Evolutionary conservation across 2,888 invertebrate genomes (phyloP).

Genomic region (Epirrita christyi): DNA sequence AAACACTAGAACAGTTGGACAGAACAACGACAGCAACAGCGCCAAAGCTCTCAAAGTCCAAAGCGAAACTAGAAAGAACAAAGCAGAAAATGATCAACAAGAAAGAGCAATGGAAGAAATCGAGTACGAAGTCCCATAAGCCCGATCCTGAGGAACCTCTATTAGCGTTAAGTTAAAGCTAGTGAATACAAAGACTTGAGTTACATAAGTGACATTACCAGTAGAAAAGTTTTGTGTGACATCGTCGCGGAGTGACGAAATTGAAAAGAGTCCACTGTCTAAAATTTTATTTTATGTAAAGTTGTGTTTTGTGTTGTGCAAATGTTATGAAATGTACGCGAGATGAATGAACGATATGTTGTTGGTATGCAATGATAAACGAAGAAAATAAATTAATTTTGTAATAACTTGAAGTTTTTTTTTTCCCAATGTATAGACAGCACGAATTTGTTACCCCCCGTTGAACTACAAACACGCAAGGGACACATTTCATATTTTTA

Average conservation of each 20-base stretch:
- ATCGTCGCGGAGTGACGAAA: conserved; percentile 53
- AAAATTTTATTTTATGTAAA: conserved; percentile 58
- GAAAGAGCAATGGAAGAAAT: conserved; percentile 78
- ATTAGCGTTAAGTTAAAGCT: conserved; percentile 87
- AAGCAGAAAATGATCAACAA: conserved; percentile 72
- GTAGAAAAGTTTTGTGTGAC: conserved; percentile 56
- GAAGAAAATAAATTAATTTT: conserved; percentile 75
- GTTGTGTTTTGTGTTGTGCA: conserved; percentile 56
- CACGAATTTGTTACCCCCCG: too few relatives aligned
- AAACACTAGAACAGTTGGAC: conserved; percentile 90
- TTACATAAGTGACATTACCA: conserved; percentile 69
- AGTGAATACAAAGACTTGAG: conserved; percentile 75
- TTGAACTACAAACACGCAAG: too few relatives aligned
- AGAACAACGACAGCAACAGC: conserved; percentile 68
- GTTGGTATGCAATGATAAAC: conserved; percentile 49
- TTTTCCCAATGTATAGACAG: conserved; percentile 17
- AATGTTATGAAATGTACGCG: conserved; percentile 43
- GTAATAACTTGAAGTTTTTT: conserved; percentile 48
- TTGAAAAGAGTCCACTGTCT: conserved; percentile 65
- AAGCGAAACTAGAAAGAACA: conserved; percentile 86
- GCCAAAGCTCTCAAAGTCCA: conserved; percentile 84
- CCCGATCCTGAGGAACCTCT: conserved; percentile 86
- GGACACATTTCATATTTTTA: too few relatives aligned
- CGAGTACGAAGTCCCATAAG: conserved; percentile 69
- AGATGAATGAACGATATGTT: conserved; percentile 58